These are phyloP conservation scores for Channa maculata DNA, from an alignment of 2,113 vertebrate species.

Conservation along the genomic window DNA sequence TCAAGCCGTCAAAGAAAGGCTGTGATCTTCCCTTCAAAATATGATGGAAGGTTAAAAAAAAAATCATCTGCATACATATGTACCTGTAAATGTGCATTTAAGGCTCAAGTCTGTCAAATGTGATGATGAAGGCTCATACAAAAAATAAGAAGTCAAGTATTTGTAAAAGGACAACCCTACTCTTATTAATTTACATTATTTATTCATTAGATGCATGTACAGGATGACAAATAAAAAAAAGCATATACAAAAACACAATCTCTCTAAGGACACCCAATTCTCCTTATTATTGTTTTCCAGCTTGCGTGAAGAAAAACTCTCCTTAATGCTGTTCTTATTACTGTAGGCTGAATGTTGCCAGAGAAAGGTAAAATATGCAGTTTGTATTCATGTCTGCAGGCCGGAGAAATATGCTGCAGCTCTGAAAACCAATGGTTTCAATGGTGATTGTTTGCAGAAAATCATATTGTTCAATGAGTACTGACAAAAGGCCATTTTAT, in stretches of 20 bases:
- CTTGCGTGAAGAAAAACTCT: constrained; percentile 26
- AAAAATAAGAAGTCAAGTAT: neutral
- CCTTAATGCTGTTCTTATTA: no score
- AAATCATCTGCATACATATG: constrained; percentile 6
- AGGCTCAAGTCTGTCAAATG: neutral
- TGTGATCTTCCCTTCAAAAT: neutral
- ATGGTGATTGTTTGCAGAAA: constrained; percentile 8
- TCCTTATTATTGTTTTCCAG: no score
- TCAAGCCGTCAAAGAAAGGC: constrained; percentile 21
- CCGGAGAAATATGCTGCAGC: neutral
- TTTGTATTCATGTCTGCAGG: constrained; percentile 11
- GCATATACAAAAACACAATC: neutral
- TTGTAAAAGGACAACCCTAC: no score
- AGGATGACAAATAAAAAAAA: constrained; percentile 7
- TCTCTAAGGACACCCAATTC: no score
- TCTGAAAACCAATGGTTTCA: neutral
- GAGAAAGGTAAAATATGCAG: constrained; percentile 12
- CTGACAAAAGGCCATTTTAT: neutral
- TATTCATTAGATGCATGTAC: constrained; percentile 9
- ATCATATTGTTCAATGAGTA: no score
- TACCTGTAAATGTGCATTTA: constrained; percentile 4
- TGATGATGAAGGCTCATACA: neutral
- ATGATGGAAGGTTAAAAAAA: constrained; percentile 7
- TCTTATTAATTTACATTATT: neutral
- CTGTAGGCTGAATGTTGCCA: neutral